Conservation (phyloP, 2,888 invertebrate genomes). For the Caenorhabditis angaria region DNA sequence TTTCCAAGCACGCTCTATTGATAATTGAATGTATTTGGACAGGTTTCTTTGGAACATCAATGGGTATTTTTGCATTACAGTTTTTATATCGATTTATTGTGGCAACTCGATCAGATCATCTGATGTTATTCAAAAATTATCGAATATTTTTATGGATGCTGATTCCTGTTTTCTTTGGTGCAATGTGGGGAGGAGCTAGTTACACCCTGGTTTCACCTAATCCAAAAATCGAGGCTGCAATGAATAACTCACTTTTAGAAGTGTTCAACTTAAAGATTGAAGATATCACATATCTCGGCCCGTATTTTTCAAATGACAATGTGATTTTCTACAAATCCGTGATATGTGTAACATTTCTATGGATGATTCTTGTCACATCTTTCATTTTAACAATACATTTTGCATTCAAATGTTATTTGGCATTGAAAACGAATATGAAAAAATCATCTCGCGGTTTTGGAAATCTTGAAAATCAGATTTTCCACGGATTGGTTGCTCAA, state of each 20-base stretch:
- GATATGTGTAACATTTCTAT: background rate
- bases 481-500: background rate
- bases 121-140: background rate
- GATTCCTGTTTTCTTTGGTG: background rate
- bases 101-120: background rate
- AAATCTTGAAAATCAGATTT: background rate
- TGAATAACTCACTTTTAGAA: background rate
- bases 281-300: background rate
- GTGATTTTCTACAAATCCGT: background rate
- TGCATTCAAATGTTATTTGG: background rate
- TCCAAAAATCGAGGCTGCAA: background rate
- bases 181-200: background rate
- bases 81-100: background rate
- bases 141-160: background rate
- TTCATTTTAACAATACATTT: background rate
- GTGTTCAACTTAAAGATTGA: background rate
- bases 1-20: background rate
- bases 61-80: background rate
- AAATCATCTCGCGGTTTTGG: background rate
- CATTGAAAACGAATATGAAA: too few relatives aligned
- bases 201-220: background rate
- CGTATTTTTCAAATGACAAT: too few relatives aligned
- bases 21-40: background rate
- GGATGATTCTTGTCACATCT: background rate
- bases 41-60: background rate